A percentile compares a stretch with the other conserved stretches of the same genome.
phyloP scores from a whole-genome alignment of 2,888 invertebrate species.

The Acrocera orbiculus region DNA sequence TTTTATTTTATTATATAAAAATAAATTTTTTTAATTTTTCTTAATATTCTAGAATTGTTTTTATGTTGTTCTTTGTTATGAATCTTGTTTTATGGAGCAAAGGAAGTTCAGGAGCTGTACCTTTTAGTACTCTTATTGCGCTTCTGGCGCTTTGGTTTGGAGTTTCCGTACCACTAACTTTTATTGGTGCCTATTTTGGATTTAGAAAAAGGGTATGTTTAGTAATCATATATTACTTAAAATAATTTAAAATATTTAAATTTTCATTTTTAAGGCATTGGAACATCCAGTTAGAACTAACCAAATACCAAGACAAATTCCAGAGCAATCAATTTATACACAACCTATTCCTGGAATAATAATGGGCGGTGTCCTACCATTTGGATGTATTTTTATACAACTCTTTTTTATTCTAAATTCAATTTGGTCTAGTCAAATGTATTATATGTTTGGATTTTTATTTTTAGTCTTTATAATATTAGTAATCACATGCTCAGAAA shows the following conservation, averaged over 20 bases:
- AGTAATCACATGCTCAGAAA: slow-evolving; percentile 96
- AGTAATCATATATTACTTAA: slow-evolving; percentile 1
- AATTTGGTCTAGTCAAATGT: slow-evolving; percentile 93
- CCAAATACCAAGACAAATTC: slow-evolving; percentile 96
- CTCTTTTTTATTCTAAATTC: slow-evolving; percentile 98
- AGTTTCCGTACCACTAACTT: slow-evolving; percentile 95
- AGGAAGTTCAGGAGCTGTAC: slow-evolving; percentile 90
- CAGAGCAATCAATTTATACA: slow-evolving; percentile 96
- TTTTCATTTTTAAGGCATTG: slow-evolving; percentile 46
- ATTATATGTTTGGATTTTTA: slow-evolving; percentile 99
- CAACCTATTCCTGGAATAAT: slow-evolving; percentile 86
- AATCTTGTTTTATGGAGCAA: slow-evolving; percentile 93
- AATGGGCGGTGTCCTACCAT: slow-evolving; percentile 97
- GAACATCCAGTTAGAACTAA: slow-evolving; percentile 97
- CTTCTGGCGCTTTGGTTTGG: slow-evolving; percentile 91
- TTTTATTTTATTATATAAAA: background rate
- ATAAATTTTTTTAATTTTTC: slow-evolving; percentile 7
- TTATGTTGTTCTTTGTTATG: slow-evolving; percentile 92
- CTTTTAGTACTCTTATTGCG: slow-evolving; percentile 89
- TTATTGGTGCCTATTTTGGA: slow-evolving; percentile 96
- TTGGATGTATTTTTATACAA: slow-evolving; percentile 96
- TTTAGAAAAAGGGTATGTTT: slow-evolving; percentile 82
- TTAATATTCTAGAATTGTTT: slow-evolving; percentile 58
- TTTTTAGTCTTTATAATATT: slow-evolving; percentile 95
- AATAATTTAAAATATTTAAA: slow-evolving; percentile 4